Conservation (phyloP, 2,113 vertebrate species). For the Otolemur garnettii region DNA sequence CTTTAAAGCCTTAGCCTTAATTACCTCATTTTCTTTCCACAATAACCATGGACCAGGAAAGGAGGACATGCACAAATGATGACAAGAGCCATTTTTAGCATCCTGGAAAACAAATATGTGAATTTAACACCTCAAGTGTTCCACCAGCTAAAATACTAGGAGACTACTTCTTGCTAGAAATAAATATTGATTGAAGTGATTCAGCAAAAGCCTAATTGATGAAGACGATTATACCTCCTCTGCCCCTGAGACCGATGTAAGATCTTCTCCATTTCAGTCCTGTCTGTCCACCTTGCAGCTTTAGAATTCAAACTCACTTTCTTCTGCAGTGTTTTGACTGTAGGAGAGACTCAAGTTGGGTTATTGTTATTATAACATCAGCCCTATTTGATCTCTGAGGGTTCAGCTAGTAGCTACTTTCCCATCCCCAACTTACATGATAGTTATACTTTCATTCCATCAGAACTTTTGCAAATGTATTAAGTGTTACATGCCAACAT, state of each 20-base stretch:
- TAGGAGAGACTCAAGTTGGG: conserved; percentile 46
- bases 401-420: conserved; percentile 26
- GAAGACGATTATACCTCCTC: not conserved
- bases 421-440: conserved; percentile 1
- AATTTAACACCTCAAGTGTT: not conserved
- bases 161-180: conserved; percentile 47
- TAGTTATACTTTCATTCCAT: conserved; percentile 59
- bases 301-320: conserved; percentile 66
- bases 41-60: not conserved
- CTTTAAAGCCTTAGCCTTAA: not conserved
- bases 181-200: conserved; percentile 30
- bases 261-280: conserved; percentile 54
- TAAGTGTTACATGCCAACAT: conserved; percentile 50
- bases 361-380: conserved; percentile 63
- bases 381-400: conserved; percentile 51
- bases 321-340: conserved; percentile 50
- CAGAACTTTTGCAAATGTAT: conserved; percentile 70
- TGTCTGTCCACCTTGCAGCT: not conserved
- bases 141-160: not conserved
- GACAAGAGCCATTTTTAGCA: not conserved
- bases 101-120: conserved; percentile 14
- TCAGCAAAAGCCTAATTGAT: not conserved
- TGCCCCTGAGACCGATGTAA: conserved; percentile 41
- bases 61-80: not conserved
- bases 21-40: not conserved